Percentiles rank a stretch among this genome's conserved stretches.
phyloP scores from a whole-genome alignment of 2,113 vertebrate species.

The Dinomys branickii region DNA sequence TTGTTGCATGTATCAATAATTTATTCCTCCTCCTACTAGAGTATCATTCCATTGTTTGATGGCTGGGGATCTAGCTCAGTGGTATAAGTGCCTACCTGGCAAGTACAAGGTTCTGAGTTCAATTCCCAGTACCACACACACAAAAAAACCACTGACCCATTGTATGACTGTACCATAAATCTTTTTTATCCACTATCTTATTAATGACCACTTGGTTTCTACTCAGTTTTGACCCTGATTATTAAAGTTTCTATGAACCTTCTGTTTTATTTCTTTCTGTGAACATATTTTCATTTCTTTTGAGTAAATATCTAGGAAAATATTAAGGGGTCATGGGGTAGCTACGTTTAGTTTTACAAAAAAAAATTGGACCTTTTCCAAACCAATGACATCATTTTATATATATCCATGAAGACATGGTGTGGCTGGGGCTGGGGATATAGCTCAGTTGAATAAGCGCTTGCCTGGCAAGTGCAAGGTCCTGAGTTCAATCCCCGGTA shows the following conservation, averaged over 20 bases:
- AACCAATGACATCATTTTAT: neutral
- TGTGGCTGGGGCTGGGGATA: too few relatives aligned
- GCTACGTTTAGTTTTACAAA: neutral
- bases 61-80: too few relatives aligned
- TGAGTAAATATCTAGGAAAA: neutral
- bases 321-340: neutral
- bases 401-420: neutral
- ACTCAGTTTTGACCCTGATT: neutral
- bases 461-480: too few relatives aligned
- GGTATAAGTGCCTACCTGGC: too few relatives aligned
- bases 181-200: neutral
- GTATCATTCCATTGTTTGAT: neutral
- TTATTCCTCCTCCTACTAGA: neutral
- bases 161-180: too few relatives aligned
- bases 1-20: neutral
- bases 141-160: too few relatives aligned
- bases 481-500: too few relatives aligned
- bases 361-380: slow-evolving; percentile 14
- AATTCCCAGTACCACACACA: too few relatives aligned
- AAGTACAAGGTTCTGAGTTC: too few relatives aligned
- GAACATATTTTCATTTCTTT: slow-evolving; percentile 28
- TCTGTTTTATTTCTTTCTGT: neutral
- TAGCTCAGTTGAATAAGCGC: too few relatives aligned
- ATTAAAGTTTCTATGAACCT: neutral
- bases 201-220: neutral